phyloP scores from a whole-genome alignment of 2,888 invertebrate species.

The Cylindroiulus punctatus region DNA sequence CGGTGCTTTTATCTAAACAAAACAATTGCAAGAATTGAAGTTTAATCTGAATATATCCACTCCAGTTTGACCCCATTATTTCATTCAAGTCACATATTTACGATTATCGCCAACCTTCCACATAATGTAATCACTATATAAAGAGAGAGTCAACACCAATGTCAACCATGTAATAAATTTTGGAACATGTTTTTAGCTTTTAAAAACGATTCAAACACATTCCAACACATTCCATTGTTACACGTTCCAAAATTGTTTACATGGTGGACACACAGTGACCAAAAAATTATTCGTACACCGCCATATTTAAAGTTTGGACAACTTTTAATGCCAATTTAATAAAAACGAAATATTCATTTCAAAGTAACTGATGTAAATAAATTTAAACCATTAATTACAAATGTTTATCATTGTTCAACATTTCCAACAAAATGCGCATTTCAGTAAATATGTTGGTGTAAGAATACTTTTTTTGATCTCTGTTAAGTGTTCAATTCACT shows the following conservation, averaged over 20 bases:
- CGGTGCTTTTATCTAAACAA: background rate
- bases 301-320: background rate
- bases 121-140: background rate
- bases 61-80: background rate
- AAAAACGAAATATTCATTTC: background rate
- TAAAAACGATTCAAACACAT: no score
- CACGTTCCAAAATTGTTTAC: no score
- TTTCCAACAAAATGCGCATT: background rate
- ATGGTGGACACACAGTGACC: background rate
- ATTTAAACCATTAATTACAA: background rate
- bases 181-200: no score
- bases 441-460: background rate
- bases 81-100: background rate
- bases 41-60: background rate
- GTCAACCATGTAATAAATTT: no score
- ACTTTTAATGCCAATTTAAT: background rate
- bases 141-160: no score
- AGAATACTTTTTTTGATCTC: conserved; percentile 27
- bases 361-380: background rate
- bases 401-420: background rate
- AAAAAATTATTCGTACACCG: conserved; percentile 25
- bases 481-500: no score
- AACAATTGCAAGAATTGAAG: background rate
- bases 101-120: background rate
- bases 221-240: no score